Evolutionary conservation across 92 coral and sea anemone genomes (phyloP).

Genomic region (Paragorgia papillata): DNA sequence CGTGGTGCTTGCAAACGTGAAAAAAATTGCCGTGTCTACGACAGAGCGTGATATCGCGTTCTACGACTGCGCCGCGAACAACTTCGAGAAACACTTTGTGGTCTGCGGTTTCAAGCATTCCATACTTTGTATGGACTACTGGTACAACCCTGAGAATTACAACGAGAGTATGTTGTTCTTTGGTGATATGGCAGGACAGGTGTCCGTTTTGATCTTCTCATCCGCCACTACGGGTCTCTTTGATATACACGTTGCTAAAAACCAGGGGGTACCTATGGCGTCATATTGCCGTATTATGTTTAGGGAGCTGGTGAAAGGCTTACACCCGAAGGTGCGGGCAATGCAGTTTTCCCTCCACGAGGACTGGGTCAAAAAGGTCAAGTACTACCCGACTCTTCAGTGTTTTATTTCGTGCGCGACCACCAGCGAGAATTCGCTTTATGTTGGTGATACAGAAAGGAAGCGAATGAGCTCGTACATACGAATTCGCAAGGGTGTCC

Average conservation of each 20-base stretch:
- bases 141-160: slow-evolving; percentile 81
- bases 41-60: slow-evolving; percentile 96
- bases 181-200: slow-evolving; percentile 91
- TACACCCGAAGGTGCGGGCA: slow-evolving; percentile 78
- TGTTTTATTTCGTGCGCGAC: slow-evolving; percentile 97
- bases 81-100: slow-evolving; percentile 90
- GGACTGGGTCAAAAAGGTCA: slow-evolving; percentile 97
- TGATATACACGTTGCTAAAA: slow-evolving; percentile 37
- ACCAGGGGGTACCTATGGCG: slow-evolving; percentile 37
- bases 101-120: slow-evolving; percentile 85
- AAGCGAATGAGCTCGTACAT: slow-evolving; percentile 77
- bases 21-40: slow-evolving; percentile 89
- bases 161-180: slow-evolving; percentile 79
- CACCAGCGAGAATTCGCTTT: slow-evolving; percentile 82
- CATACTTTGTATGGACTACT: slow-evolving; percentile 91
- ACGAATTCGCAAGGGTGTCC: slow-evolving; percentile 92
- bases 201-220: slow-evolving; percentile 73
- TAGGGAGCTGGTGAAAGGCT: slow-evolving; percentile 78
- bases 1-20: slow-evolving; percentile 91
- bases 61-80: slow-evolving; percentile 97
- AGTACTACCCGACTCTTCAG: slow-evolving; percentile 92
- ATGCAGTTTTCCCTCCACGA: slow-evolving; percentile 81
- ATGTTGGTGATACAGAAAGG: slow-evolving; percentile 60
- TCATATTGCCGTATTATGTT: slow-evolving; percentile 72
- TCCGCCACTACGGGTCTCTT: slow-evolving; percentile 66